Conservation (phyloP, 2,113 vertebrate genomes). For the Brachirus orientalis region DNA sequence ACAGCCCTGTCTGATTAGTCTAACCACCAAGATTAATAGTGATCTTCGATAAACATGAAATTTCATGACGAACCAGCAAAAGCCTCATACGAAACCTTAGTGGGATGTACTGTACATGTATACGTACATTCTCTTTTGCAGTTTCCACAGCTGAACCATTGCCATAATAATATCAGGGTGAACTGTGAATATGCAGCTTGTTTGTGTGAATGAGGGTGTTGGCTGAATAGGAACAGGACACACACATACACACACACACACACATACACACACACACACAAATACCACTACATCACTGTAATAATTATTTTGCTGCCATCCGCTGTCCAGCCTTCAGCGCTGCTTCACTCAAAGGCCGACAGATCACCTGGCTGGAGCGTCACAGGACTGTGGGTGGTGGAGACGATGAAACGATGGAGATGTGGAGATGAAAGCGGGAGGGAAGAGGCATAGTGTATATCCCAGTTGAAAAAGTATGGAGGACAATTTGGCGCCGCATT, state of each 20-base stretch:
- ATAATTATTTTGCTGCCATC: constrained; percentile 36
- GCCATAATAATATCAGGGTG: constrained; percentile 54
- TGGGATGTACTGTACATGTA: no score
- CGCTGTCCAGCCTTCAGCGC: constrained; percentile 60
- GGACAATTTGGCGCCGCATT: constrained; percentile 95
- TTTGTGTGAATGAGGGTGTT: constrained; percentile 57
- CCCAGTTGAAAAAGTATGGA: constrained; percentile 91
- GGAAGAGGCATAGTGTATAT: constrained; percentile 68
- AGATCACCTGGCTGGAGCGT: constrained; percentile 64
- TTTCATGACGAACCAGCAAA: no score
- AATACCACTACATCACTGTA: constrained; percentile 24
- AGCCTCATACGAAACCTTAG: no score
- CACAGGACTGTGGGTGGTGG: constrained; percentile 66
- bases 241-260: constrained; percentile 19
- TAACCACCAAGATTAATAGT: constrained; percentile 25
- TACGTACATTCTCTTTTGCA: constrained; percentile 31
- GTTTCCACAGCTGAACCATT: constrained; percentile 42
- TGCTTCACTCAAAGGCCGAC: constrained; percentile 61
- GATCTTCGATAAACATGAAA: constrained; percentile 41
- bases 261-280: constrained; percentile 14
- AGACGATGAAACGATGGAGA: constrained; percentile 51
- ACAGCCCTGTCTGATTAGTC: constrained; percentile 28
- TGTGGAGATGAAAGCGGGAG: constrained; percentile 66
- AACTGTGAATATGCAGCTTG: constrained; percentile 60
- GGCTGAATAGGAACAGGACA: constrained; percentile 44